Evolutionary conservation across 2,113 vertebrate species (phyloP), one percentile per base, ranked within the genome.

Genomic region (Balaenoptera acutorostrata): DNA sequence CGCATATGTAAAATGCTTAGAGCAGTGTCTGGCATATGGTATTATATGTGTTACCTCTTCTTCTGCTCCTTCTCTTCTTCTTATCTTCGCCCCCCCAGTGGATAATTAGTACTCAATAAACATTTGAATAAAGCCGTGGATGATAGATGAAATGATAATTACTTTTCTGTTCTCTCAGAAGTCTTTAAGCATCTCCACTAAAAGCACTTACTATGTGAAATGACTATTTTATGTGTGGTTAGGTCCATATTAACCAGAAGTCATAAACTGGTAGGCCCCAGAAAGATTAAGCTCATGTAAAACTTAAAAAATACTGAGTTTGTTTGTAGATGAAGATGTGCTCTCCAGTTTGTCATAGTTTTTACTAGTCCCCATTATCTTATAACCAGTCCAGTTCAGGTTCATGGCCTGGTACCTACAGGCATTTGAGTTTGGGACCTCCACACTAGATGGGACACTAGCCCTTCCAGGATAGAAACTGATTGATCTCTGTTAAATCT

Each of bases 141-240:
- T 83, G 36, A 92, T 44, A 74, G 52, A 49, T 88, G 52, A 95
- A 93, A 96, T 93, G 52, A 20, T 86, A 91, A 72, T 72, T 82
- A 29, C n/a, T 90, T 91, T 95, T 81, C 36, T 75, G 5, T 82
- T 91, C 57, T 49, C 66, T 84, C 29, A 71, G 21, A 84, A 88
- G 68, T 66, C 77, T 93, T 96, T 85, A 93, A 84, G 59, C 8
- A 85, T 27, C 75, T 93, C 10, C 95, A 17, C 71, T 77, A 83
- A 85, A 95, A 71, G 36, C 27, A 64, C 33, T 90, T 82, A 78
- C 4, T 21, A 21, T 93, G 4, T 95, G 87, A 93, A 90, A 91
- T 59, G 49, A 75, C 59, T 41, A 31, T 95, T 93, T 93, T 63
- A 57, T 90, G 29, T 95, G 1, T 93, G 74, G 69, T 92, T 75